Conservation (phyloP, 2,113 vertebrate species). For the Taxidea taxus region DNA sequence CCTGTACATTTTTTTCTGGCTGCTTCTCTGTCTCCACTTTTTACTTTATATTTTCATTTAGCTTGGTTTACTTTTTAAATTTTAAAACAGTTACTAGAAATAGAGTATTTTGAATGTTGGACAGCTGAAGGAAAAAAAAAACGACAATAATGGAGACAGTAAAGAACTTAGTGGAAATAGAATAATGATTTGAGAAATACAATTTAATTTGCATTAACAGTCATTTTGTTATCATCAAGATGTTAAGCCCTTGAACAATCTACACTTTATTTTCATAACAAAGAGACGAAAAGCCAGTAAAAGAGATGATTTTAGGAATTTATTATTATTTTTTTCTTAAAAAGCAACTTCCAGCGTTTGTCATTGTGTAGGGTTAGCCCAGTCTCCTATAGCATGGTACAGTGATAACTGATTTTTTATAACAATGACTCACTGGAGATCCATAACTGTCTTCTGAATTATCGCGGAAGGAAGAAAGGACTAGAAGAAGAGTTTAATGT, state of each 20-base stretch:
- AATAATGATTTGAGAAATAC: not conserved
- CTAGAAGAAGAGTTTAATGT: slow-evolving; percentile 69
- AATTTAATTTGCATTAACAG: not conserved
- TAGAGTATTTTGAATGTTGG: not conserved
- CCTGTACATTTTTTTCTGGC: not conserved
- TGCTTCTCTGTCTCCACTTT: not conserved
- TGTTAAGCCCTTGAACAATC: not conserved
- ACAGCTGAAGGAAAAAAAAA: slow-evolving; percentile 7
- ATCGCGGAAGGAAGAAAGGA: slow-evolving; percentile 62
- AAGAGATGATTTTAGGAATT: slow-evolving; percentile 59
- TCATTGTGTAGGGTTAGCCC: slow-evolving; percentile 58
- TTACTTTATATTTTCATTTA: not conserved
- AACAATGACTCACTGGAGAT: slow-evolving; percentile 54
- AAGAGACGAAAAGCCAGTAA: slow-evolving; percentile 35
- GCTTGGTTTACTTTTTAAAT: not conserved
- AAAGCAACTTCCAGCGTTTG: slow-evolving; percentile 70
- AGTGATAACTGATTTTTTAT: slow-evolving; percentile 54
- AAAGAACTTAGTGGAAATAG: not conserved
- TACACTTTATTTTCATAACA: slow-evolving; percentile 24
- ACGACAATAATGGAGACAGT: not conserved
- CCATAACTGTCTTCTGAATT: slow-evolving; percentile 59
- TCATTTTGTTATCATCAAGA: not conserved
- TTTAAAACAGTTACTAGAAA: not conserved
- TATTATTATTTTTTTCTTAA: slow-evolving; percentile 63
- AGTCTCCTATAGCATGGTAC: slow-evolving; percentile 34